A percentile compares a stretch with the other conserved stretches of the same genome.
These are phyloP conservation scores for Monodelphis domestica DNA, from an alignment of 2,797 vertebrate genomes.

Conservation along the genomic window DNA sequence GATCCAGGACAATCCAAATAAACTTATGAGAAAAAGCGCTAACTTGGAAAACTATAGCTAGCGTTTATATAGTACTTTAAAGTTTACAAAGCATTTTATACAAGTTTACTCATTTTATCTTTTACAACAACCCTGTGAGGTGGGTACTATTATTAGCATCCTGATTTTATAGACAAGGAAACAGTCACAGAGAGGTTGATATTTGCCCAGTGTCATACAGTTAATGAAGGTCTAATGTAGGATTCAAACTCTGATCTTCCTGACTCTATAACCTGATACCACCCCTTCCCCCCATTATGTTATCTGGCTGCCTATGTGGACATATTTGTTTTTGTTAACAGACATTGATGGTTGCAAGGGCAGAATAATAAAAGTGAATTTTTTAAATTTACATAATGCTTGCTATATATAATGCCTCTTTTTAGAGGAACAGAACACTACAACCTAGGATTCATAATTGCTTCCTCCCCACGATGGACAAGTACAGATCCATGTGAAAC, in stretches of 20 bases:
- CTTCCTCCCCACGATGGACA: neutral
- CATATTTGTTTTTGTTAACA: neutral
- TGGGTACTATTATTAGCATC: neutral
- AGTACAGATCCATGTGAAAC: neutral
- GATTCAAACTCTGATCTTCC: neutral
- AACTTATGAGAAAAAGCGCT: too few species aligned
- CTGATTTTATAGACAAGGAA: neutral
- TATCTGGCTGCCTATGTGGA: neutral
- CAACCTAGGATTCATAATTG: neutral
- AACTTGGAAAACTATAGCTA: neutral
- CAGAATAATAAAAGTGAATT: too few species aligned
- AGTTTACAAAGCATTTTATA: neutral
- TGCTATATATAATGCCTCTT: neutral
- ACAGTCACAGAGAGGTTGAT: neutral
- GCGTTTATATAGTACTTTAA: neutral
- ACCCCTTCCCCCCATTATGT: neutral
- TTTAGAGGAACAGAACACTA: neutral
- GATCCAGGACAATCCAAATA: too few species aligned
- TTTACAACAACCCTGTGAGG: neutral
- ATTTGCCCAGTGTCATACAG: neutral
- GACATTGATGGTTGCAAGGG: neutral
- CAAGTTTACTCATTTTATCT: neutral
- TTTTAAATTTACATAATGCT: neutral
- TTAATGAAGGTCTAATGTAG: neutral
- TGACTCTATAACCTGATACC: too few species aligned